These are phyloP conservation scores for Epinephelus coioides DNA, from an alignment of 2,797 vertebrate species.

Conservation along the genomic window DNA sequence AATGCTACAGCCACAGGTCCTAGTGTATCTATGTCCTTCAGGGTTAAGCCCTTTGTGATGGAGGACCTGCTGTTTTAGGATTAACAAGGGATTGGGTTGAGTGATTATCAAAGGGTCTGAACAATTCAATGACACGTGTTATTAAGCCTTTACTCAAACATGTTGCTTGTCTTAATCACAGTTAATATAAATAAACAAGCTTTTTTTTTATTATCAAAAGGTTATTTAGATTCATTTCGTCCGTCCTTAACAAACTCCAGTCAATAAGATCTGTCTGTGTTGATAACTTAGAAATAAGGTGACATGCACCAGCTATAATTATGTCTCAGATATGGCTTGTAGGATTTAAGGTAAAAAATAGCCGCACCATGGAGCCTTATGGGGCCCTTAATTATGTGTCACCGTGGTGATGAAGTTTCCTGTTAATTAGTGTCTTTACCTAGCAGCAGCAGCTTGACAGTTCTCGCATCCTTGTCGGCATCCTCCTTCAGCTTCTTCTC, in stretches of 20 bases:
- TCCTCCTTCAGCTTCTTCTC: constrained; percentile 98
- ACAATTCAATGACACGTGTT: constrained; percentile 60
- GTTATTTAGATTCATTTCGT: not conserved
- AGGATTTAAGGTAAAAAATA: constrained; percentile 9
- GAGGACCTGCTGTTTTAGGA: constrained; percentile 73
- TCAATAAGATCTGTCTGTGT: not conserved
- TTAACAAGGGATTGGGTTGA: constrained; percentile 74
- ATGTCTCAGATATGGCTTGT: not conserved
- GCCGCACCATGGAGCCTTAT: not conserved
- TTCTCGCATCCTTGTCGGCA: constrained; percentile 95
- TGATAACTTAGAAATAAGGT: not conserved
- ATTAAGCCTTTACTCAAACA: constrained; percentile 56
- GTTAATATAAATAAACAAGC: not conserved
- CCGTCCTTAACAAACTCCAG: not conserved
- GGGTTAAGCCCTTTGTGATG: constrained; percentile 68
- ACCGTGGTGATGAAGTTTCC: constrained; percentile 16
- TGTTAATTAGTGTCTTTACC: constrained; percentile 85
- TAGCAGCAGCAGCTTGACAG: constrained; percentile 97
- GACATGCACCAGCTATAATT: not conserved
- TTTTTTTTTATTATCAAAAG: not conserved
- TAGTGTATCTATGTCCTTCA: constrained; percentile 57
- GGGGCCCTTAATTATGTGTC: constrained; percentile 16
- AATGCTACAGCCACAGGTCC: not conserved
- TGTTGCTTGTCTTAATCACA: constrained; percentile 7
- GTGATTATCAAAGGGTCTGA: constrained; percentile 70